Conservation (phyloP, 2,888 invertebrate genomes). For the Aquatica leii region DNA sequence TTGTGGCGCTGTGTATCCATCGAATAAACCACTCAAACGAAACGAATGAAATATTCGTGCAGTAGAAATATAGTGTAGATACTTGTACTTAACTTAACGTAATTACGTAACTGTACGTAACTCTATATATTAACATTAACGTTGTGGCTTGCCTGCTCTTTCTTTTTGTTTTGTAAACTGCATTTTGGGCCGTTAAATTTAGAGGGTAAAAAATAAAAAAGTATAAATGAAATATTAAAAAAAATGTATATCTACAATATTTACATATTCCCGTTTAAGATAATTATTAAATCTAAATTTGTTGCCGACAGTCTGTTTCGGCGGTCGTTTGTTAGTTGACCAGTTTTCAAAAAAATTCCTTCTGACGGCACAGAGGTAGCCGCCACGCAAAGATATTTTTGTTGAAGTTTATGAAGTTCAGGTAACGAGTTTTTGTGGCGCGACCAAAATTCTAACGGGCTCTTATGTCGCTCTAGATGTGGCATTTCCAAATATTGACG, state of each 20-base stretch:
- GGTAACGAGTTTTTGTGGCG: not conserved
- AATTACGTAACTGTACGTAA: no score
- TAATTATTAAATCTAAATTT: constrained; percentile 4
- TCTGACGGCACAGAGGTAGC: not conserved
- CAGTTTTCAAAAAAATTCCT: not conserved
- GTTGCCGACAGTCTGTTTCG: not conserved
- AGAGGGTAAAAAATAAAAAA: no score
- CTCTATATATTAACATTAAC: no score
- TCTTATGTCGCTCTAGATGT: constrained; percentile 3
- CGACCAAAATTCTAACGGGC: constrained; percentile 4
- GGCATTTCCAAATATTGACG: constrained; percentile 1
- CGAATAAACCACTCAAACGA: no score
- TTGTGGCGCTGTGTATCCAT: no score
- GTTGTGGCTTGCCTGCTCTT: no score
- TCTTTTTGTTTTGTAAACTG: no score
- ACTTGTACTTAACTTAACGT: no score
- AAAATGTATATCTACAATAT: not conserved
- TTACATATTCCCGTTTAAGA: constrained; percentile 3
- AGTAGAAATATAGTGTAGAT: no score
- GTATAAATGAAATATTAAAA: not conserved
- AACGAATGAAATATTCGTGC: no score
- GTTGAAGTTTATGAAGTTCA: not conserved
- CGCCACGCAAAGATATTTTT: constrained; percentile 1
- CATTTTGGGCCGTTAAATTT: no score
- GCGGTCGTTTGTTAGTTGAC: not conserved